Base-by-base conservation (phyloP, 1,140 invertebrate genomes). In the Neuroterus valhalla region DNA sequence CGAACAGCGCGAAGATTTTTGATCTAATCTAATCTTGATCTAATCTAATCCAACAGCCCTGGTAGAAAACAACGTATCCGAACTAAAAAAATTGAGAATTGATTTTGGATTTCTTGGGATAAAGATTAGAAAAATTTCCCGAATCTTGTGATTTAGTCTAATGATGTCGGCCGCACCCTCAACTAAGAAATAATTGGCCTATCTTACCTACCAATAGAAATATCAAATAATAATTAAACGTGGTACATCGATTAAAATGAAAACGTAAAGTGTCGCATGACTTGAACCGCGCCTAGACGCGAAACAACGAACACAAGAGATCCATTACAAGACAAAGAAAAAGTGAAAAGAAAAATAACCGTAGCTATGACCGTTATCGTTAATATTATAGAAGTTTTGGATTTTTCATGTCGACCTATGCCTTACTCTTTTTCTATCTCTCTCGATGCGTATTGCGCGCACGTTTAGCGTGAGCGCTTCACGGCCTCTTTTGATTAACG, bases 161-260 rank as follows among this genome's bases (percentile, higher is more conserved):
- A 82, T 84, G 83, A 89, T 87, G 82, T 78, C 81, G 77, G 81
- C 75, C 80, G 79, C 77, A 85, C 68, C 81, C 81, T 85, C 86
- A 88, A 82, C 82, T 86, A 87, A 86, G 74, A 85, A 86, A 87
- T 87, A 82, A 86, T 89, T 83, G 78, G 71, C 79, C 82, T 87
- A 86, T 81, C 77, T 86, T 85, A 85, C 75, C 84, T 88, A 88
- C 75, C 76, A 87, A 83, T 86, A 88, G 83, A 85, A 87, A 85
- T 87, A 88, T 87, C 82, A 88, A 89, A 89, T 88, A 86, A 86
- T 85, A 77, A 84, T 86, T 80, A 82, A 85, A 83, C 82, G 76
- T 83, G 79, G 85, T 86, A 88, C 82, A 85, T 80, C 73, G 80
- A 84, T 82, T 85, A 84, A 88, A 86, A 84, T 88, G 86, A 87